Conservation (phyloP, 2,888 invertebrate genomes). For the Lamellibrachia satsuma region DNA sequence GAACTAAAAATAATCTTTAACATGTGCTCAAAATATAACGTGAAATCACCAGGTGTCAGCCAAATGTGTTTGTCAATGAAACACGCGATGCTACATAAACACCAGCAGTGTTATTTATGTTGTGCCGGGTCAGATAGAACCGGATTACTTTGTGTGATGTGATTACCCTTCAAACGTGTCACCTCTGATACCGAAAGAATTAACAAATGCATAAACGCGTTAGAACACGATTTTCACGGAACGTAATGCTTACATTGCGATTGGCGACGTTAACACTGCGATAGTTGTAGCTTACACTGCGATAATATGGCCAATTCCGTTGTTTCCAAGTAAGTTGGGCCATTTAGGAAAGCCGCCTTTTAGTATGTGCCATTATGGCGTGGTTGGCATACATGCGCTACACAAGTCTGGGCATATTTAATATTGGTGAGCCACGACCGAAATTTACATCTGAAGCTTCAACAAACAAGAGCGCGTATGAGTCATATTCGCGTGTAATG, state of each 20-base stretch:
- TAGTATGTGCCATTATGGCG: background rate
- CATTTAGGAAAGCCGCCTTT: background rate
- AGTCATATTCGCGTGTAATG: no score
- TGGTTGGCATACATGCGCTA: background rate
- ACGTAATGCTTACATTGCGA: conserved; percentile 9
- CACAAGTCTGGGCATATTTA: background rate
- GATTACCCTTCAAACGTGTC: background rate
- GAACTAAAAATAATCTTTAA: background rate
- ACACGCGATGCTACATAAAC: background rate
- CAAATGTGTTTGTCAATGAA: background rate
- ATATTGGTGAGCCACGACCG: background rate
- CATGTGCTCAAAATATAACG: background rate
- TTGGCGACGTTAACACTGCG: background rate
- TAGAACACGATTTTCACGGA: background rate
- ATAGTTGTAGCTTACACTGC: background rate
- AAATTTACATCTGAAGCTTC: no score
- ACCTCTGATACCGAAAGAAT: background rate
- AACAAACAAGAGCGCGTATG: no score
- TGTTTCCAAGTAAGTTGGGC: background rate
- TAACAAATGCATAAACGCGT: conserved; percentile 17
- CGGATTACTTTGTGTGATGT: background rate
- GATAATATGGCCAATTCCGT: background rate
- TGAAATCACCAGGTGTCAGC: background rate
- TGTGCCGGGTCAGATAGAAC: background rate
- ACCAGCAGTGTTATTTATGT: background rate